These are phyloP conservation scores for Synanthedon vespiformis DNA, from an alignment of 2,888 invertebrate species.

Conservation along the genomic window DNA sequence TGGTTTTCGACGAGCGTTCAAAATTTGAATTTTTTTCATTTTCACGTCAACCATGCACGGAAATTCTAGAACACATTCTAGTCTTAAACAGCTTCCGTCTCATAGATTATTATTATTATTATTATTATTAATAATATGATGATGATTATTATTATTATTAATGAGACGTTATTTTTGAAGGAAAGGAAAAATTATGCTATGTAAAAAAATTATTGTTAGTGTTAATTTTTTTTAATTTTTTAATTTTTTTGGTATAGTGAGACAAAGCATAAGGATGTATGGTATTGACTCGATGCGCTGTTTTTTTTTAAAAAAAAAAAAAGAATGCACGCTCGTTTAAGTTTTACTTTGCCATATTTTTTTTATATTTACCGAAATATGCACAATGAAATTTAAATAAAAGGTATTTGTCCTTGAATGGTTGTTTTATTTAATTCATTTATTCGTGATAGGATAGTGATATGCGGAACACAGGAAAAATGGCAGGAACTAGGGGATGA, in stretches of 20 bases:
- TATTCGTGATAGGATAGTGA: too few species aligned
- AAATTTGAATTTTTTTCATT: conserved; percentile 1
- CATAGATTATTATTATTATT: conserved; percentile 11
- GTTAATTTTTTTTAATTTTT: too few species aligned
- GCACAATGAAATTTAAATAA: conserved; percentile 66
- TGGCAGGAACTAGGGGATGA: too few species aligned
- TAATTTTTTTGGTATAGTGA: too few species aligned
- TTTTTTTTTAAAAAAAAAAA: conserved; percentile 13
- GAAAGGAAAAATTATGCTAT: conserved; percentile 18
- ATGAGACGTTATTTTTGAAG: conserved; percentile 47
- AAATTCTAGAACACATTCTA: conserved; percentile 25
- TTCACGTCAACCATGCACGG: conserved; percentile 19
- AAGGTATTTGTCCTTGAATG: conserved; percentile 57
- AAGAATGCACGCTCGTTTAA: conserved; percentile 41
- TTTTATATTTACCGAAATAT: conserved; percentile 60
- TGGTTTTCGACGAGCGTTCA: conserved; percentile 13
- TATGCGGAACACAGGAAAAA: too few species aligned
- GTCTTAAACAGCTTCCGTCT: conserved; percentile 55
- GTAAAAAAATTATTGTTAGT: conserved; percentile 32
- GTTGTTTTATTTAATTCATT: conserved; percentile 36
- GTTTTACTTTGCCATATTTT: conserved; percentile 55
- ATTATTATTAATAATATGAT: background rate
- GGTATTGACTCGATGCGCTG: conserved; percentile 18
- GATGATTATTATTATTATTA: background rate
- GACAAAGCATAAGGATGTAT: conserved; percentile 4